Evolutionary conservation across 2,113 vertebrate species (phyloP).

Genomic region (Rhabdomys dilectus): DNA sequence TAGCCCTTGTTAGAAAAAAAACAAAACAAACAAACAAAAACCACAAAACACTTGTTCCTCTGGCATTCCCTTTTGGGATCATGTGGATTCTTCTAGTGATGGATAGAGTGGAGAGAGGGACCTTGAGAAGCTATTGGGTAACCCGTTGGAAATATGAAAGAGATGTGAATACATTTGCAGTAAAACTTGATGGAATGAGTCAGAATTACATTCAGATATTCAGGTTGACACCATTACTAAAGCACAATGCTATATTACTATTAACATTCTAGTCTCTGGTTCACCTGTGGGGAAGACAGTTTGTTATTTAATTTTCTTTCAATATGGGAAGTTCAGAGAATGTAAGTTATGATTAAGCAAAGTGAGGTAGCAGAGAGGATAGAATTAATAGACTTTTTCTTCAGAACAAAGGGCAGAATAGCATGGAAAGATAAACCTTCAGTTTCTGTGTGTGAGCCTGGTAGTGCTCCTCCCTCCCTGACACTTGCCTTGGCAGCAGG

Average conservation of each 20-base stretch:
- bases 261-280: not conserved
- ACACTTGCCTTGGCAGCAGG: not conserved
- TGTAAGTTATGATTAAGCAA: not conserved
- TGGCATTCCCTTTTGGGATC: not conserved
- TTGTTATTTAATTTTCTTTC: slow-evolving; percentile 25
- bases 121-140: not conserved
- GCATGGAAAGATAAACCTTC: not conserved
- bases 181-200: not conserved
- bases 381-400: not conserved
- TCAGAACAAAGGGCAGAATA: not conserved
- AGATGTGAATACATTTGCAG: not conserved
- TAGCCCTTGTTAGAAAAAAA: not conserved
- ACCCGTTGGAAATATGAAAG: not conserved
- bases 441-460: not conserved
- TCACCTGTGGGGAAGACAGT: not conserved
- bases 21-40: not conserved
- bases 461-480: rapidly evolving
- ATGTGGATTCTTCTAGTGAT: not conserved
- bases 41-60: not conserved
- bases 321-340: not conserved
- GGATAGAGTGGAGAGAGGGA: not conserved
- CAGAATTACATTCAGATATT: not conserved
- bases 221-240: not conserved
- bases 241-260: not conserved
- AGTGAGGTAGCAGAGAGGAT: not conserved